These are phyloP conservation scores for Exephanes ischioxanthus DNA, from an alignment of 2,888 invertebrate species.

Conservation along the genomic window DNA sequence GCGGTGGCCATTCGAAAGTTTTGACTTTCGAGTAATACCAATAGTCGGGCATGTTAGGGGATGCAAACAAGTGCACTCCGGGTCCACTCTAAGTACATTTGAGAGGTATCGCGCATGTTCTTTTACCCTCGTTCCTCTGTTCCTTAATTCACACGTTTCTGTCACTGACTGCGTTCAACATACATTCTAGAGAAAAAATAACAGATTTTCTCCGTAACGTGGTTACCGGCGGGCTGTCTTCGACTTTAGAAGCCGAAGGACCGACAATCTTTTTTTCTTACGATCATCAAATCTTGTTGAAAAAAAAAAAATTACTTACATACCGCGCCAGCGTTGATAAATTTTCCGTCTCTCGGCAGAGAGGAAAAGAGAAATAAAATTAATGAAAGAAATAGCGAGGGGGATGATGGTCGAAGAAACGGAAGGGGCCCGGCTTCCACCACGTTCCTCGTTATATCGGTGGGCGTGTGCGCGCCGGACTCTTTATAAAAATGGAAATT, in stretches of 20 bases:
- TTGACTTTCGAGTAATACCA: neutral
- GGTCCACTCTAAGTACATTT: neutral
- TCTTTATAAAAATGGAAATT: slow-evolving; percentile 72
- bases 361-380: slow-evolving; percentile 18
- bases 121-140: too few relatives aligned
- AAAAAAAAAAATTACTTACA: slow-evolving; percentile 22
- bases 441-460: slow-evolving; percentile 67
- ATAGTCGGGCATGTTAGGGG: neutral
- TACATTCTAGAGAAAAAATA: too few relatives aligned
- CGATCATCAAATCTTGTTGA: neutral
- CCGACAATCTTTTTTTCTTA: neutral
- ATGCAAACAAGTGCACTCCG: neutral
- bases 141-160: too few relatives aligned
- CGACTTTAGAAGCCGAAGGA: too few relatives aligned
- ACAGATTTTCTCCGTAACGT: too few relatives aligned
- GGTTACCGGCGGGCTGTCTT: neutral
- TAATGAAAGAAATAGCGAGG: slow-evolving; percentile 18
- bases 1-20: neutral
- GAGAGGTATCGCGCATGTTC: too few relatives aligned
- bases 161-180: too few relatives aligned
- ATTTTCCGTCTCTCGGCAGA: slow-evolving; percentile 23
- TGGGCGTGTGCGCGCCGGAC: slow-evolving; percentile 39
- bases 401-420: slow-evolving; percentile 25
- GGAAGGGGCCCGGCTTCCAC: slow-evolving; percentile 14
- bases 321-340: slow-evolving; percentile 34